Conservation (phyloP, 53 echinoderm and acorn worm species). For the Luidia sarsii region DNA sequence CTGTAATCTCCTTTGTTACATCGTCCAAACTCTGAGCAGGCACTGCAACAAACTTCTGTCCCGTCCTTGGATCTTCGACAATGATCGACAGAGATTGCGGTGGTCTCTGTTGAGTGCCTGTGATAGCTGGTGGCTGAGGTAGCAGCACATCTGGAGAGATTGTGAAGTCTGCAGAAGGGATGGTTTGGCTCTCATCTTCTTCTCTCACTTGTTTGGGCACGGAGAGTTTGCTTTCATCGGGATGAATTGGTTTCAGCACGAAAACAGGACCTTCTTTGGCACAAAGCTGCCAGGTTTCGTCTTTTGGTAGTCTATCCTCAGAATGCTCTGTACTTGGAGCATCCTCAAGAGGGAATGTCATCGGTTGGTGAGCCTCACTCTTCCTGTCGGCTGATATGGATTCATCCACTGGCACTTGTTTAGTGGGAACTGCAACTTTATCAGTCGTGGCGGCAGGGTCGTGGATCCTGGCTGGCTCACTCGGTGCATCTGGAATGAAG, state of each 20-base stretch:
- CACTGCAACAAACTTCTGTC: slow-evolving; percentile 46
- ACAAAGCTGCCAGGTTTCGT: background rate
- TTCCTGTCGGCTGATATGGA: background rate
- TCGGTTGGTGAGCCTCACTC: background rate
- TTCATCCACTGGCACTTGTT: background rate
- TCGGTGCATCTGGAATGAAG: slow-evolving; percentile 14
- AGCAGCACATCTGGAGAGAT: slow-evolving; percentile 4
- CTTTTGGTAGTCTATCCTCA: background rate
- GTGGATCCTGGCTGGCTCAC: slow-evolving; percentile 18
- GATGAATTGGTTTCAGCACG: slow-evolving; percentile 26
- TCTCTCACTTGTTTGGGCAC: background rate
- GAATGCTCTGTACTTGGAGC: background rate
- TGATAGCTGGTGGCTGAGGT: slow-evolving; percentile 22
- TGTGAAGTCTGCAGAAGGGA: background rate
- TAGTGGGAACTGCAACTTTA: background rate
- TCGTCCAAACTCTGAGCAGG: slow-evolving; percentile 59
- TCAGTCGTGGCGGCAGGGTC: background rate
- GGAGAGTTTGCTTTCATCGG: background rate
- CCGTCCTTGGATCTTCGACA: slow-evolving; percentile 58
- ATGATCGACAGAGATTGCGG: slow-evolving; percentile 3
- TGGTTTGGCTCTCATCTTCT: background rate
- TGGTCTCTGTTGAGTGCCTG: slow-evolving; percentile 22
- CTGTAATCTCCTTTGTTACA: slow-evolving; percentile 51
- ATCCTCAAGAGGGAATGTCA: background rate
- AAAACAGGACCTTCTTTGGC: slow-evolving; percentile 54